Evolutionary conservation across 2,113 vertebrate genomes (phyloP).

Genomic region (Antigone vipio): DNA sequence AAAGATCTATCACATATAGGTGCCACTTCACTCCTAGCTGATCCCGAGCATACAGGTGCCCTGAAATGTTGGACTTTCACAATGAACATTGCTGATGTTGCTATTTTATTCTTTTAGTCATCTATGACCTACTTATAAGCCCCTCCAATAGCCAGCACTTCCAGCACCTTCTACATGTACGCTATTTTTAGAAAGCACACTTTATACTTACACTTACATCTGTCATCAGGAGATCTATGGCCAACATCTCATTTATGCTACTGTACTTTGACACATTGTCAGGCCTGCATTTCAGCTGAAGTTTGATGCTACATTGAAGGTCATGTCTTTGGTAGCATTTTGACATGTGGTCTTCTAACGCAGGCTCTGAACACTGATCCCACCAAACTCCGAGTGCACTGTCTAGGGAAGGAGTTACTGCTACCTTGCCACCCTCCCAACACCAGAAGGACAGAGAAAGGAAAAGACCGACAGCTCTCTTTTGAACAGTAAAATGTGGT

Average conservation of each 20-base stretch:
- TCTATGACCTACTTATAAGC: constrained; percentile 28
- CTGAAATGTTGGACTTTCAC: background rate
- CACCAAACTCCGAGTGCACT: background rate
- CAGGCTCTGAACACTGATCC: background rate
- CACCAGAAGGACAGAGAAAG: background rate
- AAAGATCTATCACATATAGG: background rate
- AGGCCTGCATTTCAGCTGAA: background rate
- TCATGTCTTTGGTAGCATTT: background rate
- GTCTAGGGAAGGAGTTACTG: background rate
- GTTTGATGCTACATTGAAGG: constrained; percentile 29
- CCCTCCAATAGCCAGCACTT: background rate
- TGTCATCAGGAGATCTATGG: constrained; percentile 18
- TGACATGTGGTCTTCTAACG: background rate
- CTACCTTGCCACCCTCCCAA: background rate
- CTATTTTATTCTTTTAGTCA: background rate
- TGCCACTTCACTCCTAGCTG: background rate
- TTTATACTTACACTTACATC: constrained; percentile 36
- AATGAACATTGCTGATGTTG: background rate
- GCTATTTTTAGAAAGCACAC: constrained; percentile 61
- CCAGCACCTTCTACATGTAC: constrained; percentile 26
- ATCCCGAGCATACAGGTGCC: background rate
- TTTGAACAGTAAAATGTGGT: background rate
- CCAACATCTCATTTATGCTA: constrained; percentile 49
- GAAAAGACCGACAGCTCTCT: background rate
- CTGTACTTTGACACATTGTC: constrained; percentile 37